Percentiles rank a stretch among this genome's conserved stretches.
phyloP scores from a whole-genome alignment of 2,113 vertebrate genomes.

The Kryptolebias marmoratus region DNA sequence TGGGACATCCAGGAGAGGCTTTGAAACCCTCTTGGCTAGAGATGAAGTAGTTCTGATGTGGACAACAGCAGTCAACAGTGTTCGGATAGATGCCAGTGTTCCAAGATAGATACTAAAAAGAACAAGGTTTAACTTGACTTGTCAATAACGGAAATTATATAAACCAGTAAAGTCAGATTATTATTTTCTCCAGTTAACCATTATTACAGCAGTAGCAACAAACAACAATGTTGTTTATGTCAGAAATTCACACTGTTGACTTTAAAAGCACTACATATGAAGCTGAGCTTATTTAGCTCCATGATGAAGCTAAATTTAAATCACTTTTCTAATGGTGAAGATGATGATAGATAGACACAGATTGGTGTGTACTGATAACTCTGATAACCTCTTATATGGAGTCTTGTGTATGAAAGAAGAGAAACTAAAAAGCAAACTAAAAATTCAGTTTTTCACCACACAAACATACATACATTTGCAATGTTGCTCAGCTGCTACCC shows the following conservation, averaged over 20 bases:
- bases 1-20: conserved; percentile 78
- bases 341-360: conserved; percentile 43
- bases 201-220: not conserved
- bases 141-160: conserved; percentile 3
- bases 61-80: conserved; percentile 62
- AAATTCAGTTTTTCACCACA: not conserved
- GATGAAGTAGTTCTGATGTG: conserved; percentile 58
- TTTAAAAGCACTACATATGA: not conserved
- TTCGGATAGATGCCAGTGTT: not conserved
- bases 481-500: conserved; percentile 37
- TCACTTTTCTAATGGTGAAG: conserved; percentile 42
- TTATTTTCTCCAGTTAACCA: not conserved
- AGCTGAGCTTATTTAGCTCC: conserved; percentile 40
- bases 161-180: not conserved
- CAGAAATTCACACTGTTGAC: not conserved
- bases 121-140: conserved; percentile 30
- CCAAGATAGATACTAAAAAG: conserved; percentile 35
- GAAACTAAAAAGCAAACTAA: conserved; percentile 44
- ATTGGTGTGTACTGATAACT: conserved; percentile 74
- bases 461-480: conserved; percentile 25
- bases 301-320: conserved; percentile 57
- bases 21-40: conserved; percentile 73
- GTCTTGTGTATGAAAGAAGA: conserved; percentile 56
- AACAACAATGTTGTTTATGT: not conserved
- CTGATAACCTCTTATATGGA: conserved; percentile 44